phyloP scores from a whole-genome alignment of 2,797 vertebrate species.

The Danio choprae region DNA sequence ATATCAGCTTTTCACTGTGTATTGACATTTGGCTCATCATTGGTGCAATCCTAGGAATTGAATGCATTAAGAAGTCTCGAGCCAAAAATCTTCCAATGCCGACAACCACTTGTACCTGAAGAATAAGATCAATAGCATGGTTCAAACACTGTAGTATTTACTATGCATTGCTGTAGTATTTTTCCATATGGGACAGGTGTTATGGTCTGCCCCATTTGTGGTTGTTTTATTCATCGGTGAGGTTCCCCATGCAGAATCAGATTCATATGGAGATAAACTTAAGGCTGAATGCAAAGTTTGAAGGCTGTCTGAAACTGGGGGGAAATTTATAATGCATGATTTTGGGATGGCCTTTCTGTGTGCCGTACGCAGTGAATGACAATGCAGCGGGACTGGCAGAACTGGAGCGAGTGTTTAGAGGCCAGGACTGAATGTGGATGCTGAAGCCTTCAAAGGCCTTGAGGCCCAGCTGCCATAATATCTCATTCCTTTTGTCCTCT shows the following conservation, averaged over 20 bases:
- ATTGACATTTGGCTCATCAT: no score
- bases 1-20: no score
- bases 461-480: constrained; percentile 68
- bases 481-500: constrained; percentile 77
- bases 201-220: neutral
- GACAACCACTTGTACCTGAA: no score
- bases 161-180: no score
- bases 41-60: no score
- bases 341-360: constrained; percentile 52
- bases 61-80: no score
- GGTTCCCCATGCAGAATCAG: neutral
- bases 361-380: constrained; percentile 48
- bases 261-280: constrained; percentile 53
- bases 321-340: constrained; percentile 58
- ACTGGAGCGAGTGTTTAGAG: constrained; percentile 56
- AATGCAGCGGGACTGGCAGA: constrained; percentile 39
- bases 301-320: constrained; percentile 41
- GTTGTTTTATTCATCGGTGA: neutral
- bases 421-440: constrained; percentile 52
- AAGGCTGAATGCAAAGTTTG: constrained; percentile 41
- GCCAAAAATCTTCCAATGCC: no score
- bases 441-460: constrained; percentile 66
- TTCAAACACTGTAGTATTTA: no score
- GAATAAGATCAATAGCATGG: no score
- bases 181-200: no score